These are phyloP conservation scores for Anthoscopus minutus DNA, from an alignment of 2,113 vertebrate species.

Conservation along the genomic window DNA sequence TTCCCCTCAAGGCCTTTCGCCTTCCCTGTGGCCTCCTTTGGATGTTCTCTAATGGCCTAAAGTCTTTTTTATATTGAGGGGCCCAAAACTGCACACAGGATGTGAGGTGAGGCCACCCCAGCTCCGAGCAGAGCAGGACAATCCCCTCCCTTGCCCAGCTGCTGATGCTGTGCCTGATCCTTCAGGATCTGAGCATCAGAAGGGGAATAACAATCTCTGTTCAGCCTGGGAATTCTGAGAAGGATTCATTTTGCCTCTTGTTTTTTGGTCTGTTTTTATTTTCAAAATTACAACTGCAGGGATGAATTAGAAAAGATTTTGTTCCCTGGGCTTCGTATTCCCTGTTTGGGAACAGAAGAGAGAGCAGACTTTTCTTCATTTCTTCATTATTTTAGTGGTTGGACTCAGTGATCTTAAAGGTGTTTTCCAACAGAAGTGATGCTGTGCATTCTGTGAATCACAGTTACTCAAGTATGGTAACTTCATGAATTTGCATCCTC, in stretches of 20 bases:
- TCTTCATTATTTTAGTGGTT: neutral
- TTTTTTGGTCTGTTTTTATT: neutral
- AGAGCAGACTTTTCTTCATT: neutral
- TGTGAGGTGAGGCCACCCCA: neutral
- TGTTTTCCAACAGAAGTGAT: neutral
- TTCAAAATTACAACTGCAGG: slow-evolving; percentile 7
- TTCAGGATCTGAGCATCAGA: neutral
- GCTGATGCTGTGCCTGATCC: neutral
- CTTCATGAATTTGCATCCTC: neutral
- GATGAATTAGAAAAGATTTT: slow-evolving; percentile 9
- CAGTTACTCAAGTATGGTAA: neutral
- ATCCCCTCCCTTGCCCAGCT: neutral
- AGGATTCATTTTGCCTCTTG: neutral
- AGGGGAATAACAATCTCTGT: neutral
- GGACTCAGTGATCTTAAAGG: neutral
- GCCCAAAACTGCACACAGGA: neutral
- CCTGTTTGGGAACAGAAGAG: neutral
- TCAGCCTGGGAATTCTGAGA: neutral
- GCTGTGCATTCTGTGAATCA: neutral
- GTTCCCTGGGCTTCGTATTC: neutral
- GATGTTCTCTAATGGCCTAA: neutral
- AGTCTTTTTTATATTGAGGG: neutral
- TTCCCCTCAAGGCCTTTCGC: neutral
- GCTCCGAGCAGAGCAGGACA: neutral
- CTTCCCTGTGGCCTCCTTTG: neutral